Evolutionary conservation across 2,888 invertebrate species (phyloP).

Genomic region (Corbicula japonica): DNA sequence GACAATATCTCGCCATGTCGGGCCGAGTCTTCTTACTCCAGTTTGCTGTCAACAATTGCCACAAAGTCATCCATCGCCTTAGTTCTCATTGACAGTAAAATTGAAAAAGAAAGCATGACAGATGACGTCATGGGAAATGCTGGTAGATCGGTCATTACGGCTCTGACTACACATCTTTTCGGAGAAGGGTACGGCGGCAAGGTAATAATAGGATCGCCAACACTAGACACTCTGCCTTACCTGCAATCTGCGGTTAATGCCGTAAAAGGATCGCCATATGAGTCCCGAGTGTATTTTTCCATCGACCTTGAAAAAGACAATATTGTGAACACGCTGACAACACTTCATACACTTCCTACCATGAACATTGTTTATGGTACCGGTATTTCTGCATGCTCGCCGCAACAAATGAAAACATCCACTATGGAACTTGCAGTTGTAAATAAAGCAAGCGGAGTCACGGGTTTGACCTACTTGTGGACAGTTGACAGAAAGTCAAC

Average conservation of each 20-base stretch:
- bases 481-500: slow-evolving; percentile 17
- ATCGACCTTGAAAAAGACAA: slow-evolving; percentile 27
- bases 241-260: slow-evolving; percentile 9
- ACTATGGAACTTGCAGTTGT: slow-evolving; percentile 23
- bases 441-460: slow-evolving; percentile 25
- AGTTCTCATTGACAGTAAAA: slow-evolving; percentile 33
- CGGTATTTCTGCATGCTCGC: slow-evolving; percentile 26
- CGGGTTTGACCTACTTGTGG: slow-evolving; percentile 33
- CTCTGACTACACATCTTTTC: slow-evolving; percentile 8
- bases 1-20: slow-evolving; percentile 1
- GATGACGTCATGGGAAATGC: neutral
- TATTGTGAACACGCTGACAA: slow-evolving; percentile 10
- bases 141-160: slow-evolving; percentile 1
- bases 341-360: slow-evolving; percentile 24
- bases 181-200: slow-evolving; percentile 14
- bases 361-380: slow-evolving; percentile 28
- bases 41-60: slow-evolving; percentile 3
- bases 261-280: neutral
- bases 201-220: slow-evolving; percentile 27
- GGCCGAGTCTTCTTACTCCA: neutral
- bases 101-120: slow-evolving; percentile 14
- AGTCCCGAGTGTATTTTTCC: slow-evolving; percentile 20
- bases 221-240: slow-evolving; percentile 21
- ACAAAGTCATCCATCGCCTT: slow-evolving; percentile 12
- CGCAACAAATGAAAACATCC: slow-evolving; percentile 8